Evolutionary conservation across 2,888 invertebrate genomes (phyloP).

Genomic region (Coleophora flavipennella): DNA sequence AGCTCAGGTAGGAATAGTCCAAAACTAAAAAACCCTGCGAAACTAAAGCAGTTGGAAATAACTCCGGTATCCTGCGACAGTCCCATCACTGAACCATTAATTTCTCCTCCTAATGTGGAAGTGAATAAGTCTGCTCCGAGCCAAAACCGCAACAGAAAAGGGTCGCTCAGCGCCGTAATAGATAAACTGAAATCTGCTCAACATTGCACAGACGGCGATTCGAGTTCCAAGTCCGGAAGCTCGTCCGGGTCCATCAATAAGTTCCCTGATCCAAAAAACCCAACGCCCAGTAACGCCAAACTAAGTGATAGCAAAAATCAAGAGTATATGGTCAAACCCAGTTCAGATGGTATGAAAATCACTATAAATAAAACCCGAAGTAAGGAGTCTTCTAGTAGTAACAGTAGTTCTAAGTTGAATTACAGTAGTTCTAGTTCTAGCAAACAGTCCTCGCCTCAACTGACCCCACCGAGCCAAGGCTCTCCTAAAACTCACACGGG

Average conservation of each 20-base stretch:
- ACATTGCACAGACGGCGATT: slow-evolving; percentile 73
- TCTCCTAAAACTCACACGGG: slow-evolving; percentile 87
- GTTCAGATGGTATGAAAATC: slow-evolving; percentile 91
- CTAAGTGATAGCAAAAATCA: slow-evolving; percentile 75
- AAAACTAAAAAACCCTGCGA: slow-evolving; percentile 78
- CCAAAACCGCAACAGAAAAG: slow-evolving; percentile 78
- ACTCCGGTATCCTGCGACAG: slow-evolving; percentile 69
- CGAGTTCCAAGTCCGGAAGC: slow-evolving; percentile 57
- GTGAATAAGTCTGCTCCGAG: slow-evolving; percentile 73
- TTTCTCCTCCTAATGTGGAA: slow-evolving; percentile 70
- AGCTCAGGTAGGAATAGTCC: slow-evolving; percentile 75
- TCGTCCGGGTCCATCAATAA: slow-evolving; percentile 54
- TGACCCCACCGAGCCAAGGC: slow-evolving; percentile 72
- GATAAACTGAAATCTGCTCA: slow-evolving; percentile 88
- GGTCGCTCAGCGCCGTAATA: slow-evolving; percentile 87
- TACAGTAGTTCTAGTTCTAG: slow-evolving; percentile 58
- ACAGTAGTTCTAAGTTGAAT: slow-evolving; percentile 52
- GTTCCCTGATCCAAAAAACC: slow-evolving; percentile 63
- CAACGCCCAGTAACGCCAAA: slow-evolving; percentile 48
- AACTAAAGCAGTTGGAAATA: slow-evolving; percentile 78
- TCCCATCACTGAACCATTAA: slow-evolving; percentile 52
- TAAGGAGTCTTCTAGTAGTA: slow-evolving; percentile 75
- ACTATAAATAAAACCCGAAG: slow-evolving; percentile 91
- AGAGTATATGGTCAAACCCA: slow-evolving; percentile 92
- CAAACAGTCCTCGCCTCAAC: slow-evolving; percentile 59